phyloP scores from a whole-genome alignment of 1,140 invertebrate genomes.

The Contarinia nasturtii region DNA sequence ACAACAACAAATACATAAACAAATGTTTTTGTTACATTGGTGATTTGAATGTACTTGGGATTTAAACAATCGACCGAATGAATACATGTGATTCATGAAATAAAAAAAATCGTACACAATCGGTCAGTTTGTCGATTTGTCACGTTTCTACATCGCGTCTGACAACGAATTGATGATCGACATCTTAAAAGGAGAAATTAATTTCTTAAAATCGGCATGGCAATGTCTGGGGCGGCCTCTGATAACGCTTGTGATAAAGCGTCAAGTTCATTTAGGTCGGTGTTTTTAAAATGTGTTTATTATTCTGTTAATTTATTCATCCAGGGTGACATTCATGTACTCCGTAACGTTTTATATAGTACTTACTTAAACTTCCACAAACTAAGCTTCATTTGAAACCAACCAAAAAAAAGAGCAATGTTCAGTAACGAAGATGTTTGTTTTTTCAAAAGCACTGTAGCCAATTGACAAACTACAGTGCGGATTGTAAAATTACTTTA shows the following conservation, averaged over 20 bases:
- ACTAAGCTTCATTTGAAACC: no score
- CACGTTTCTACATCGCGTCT: slow-evolving; percentile 89
- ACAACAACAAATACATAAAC: no score
- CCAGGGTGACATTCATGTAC: neutral
- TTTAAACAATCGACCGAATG: no score
- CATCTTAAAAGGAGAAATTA: slow-evolving; percentile 88
- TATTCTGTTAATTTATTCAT: slow-evolving; percentile 3
- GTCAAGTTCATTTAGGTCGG: slow-evolving; percentile 85
- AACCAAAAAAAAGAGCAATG: no score
- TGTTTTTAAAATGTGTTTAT: slow-evolving; percentile 1
- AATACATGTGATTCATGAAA: no score
- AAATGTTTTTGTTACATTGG: slow-evolving; percentile 2
- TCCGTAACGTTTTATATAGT: neutral
- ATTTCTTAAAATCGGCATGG: slow-evolving; percentile 92
- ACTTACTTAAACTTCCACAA: neutral
- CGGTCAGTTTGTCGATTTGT: slow-evolving; percentile 88
- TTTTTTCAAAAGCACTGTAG: no score
- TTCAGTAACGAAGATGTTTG: no score
- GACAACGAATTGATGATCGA: slow-evolving; percentile 94
- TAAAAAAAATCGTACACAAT: no score
- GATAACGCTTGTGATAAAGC: slow-evolving; percentile 72
- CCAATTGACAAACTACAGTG: no score
- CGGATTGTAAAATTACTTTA: no score
- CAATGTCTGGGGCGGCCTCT: slow-evolving; percentile 80
- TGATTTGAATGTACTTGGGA: slow-evolving; percentile 1